These are phyloP conservation scores for Diacarnus erythraeanus DNA, from an alignment of 37 sponge, comb jelly and placozoan species.

Conservation along the genomic window DNA sequence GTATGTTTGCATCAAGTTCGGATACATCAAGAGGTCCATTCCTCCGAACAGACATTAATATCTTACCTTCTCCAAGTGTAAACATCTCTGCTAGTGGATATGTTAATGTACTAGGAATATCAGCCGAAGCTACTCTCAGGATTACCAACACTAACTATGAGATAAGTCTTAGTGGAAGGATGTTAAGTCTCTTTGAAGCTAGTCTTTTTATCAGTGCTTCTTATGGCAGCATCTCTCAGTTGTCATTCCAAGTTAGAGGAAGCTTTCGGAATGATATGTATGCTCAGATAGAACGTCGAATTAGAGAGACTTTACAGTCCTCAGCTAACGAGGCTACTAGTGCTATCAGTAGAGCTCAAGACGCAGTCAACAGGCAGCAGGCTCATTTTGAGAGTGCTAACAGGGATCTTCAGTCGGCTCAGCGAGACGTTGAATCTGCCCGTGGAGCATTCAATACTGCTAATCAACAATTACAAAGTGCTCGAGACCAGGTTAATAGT, in stretches of 20 bases:
- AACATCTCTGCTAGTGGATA: not conserved
- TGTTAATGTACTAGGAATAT: not conserved
- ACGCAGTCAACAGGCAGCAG: not conserved
- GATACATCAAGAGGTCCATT: not conserved
- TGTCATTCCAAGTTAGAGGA: not conserved
- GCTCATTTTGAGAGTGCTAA: not conserved
- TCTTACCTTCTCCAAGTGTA: not conserved
- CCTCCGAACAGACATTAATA: not conserved
- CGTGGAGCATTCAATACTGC: not conserved
- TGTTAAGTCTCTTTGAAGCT: not conserved
- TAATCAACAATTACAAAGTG: too few relatives aligned
- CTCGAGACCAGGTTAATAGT: not conserved
- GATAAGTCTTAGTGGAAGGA: not conserved
- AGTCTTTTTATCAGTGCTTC: not conserved
- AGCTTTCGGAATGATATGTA: not conserved
- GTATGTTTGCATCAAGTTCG: not conserved
- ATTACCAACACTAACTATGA: not conserved
- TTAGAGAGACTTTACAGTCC: not conserved
- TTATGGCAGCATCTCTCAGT: not conserved
- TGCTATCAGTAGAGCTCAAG: not conserved
- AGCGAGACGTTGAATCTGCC: not conserved
- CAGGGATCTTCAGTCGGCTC: not conserved
- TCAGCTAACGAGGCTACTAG: not conserved
- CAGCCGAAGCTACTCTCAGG: not conserved
- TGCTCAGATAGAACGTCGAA: not conserved